phyloP scores from a whole-genome alignment of 2,797 vertebrate species.

The Pantherophis vulpinus region DNA sequence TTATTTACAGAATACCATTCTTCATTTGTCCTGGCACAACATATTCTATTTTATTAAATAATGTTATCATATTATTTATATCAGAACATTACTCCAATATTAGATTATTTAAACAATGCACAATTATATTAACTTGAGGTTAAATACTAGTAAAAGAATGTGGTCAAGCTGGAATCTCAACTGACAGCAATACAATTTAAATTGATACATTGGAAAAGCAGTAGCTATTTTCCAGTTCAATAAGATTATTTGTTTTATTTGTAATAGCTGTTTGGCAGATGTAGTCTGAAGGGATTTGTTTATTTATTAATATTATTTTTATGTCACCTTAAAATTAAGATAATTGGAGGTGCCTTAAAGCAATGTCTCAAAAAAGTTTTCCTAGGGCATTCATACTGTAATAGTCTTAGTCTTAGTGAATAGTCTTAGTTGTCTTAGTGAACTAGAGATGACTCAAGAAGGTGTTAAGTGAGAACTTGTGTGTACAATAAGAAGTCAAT shows the following conservation, averaged over 20 bases:
- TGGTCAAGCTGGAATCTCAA: not conserved
- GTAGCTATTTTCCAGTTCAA: not conserved
- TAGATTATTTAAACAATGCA: not conserved
- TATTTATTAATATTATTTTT: constrained; percentile 6
- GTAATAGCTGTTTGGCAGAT: not conserved
- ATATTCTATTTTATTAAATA: not conserved
- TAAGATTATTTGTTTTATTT: not conserved
- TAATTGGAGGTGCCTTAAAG: not conserved
- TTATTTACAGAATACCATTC: not conserved
- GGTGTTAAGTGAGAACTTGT: not conserved
- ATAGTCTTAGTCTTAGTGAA: not conserved
- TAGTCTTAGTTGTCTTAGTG: not conserved
- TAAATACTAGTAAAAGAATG: not conserved
- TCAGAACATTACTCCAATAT: not conserved
- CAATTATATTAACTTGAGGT: not conserved
- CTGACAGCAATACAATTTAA: not conserved
- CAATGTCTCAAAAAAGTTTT: not conserved
- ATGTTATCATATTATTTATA: not conserved
- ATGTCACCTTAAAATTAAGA: not conserved
- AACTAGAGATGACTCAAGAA: not conserved
- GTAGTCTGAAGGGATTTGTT: not conserved
- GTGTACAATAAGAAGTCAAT: not conserved
- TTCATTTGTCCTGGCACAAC: not conserved
- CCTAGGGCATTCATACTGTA: not conserved
- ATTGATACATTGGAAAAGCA: not conserved